Evolutionary conservation across 1,140 invertebrate species (phyloP), one percentile per base, ranked within the genome.

Genomic region (Maconellicoccus hirsutus): DNA sequence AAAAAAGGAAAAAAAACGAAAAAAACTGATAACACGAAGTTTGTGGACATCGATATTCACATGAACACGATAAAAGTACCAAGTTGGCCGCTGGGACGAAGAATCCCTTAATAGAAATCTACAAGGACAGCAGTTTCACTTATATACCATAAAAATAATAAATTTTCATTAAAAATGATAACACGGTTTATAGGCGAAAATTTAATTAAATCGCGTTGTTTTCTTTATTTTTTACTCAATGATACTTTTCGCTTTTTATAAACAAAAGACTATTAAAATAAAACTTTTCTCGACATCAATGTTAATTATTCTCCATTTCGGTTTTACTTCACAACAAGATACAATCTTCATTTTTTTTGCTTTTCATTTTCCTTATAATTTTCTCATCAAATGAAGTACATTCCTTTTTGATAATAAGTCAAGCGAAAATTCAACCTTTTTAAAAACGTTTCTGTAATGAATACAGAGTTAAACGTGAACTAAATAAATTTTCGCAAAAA

Each of bases 131-230:
- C 29, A n/a, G 29, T 33, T 52, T 52, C 42, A 52, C 42, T 52
- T 16, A 19, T 52, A 8, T 19, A 19, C 16, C 42, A 16, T 19
- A 52, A 52, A 52, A 52, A 52, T 52, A 52, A 52, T 52, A 52
- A 52, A 52, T 52, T 52, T 52, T 52, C 42, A 52, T 52, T 52
- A 16, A 52, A 52, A 52, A 52, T 52, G 42, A 52, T 52, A 52
- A 52, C 42, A 14, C n/a, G n/a, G 42, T 52, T 52, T 8, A 52
- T 52, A 52, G n/a, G 42, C 6, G 42, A 52, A 19, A 52, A 52
- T 52, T 52, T 52, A 52, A 52, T 52, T 52, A 52, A 52, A 52
- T 52, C 2, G 42, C n/a, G 42, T 52, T 52, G 42, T 52, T 33
- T 33, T 33, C 42, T 14, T 14, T 52, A 2, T 52, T 52, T 52